These are phyloP conservation scores for Acinonyx jubatus DNA, from an alignment of 2,113 vertebrate genomes.

Conservation along the genomic window DNA sequence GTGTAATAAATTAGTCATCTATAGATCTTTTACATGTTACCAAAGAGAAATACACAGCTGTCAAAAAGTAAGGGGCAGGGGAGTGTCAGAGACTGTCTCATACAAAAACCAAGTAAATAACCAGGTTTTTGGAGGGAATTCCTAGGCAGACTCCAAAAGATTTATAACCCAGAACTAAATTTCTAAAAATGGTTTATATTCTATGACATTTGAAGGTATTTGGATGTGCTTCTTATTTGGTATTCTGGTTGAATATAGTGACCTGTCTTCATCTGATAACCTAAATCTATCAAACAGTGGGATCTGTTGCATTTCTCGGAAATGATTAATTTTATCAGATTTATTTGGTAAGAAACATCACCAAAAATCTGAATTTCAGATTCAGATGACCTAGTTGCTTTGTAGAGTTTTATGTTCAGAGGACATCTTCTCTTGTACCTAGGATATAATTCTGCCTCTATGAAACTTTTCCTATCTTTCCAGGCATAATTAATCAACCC, in stretches of 20 bases:
- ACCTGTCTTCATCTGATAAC: not conserved
- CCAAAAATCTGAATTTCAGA: not conserved
- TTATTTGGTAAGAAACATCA: conserved; percentile 18
- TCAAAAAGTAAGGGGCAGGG: not conserved
- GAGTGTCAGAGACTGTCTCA: not conserved
- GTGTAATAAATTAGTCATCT: conserved; percentile 14
- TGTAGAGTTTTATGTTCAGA: conserved; percentile 21
- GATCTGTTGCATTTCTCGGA: conserved; percentile 2
- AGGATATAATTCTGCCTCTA: not conserved
- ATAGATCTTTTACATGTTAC: conserved; percentile 31
- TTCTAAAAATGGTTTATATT: conserved; percentile 27
- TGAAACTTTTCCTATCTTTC: conserved; percentile 21
- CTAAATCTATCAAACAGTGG: not conserved
- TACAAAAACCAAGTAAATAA: not conserved
- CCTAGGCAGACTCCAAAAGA: not conserved
- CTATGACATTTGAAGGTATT: not conserved
- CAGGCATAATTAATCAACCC: not conserved
- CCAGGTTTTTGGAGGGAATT: conserved; percentile 34
- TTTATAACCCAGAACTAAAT: conserved; percentile 14
- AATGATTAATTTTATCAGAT: not conserved
- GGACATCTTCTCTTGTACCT: not conserved
- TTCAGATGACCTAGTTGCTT: conserved; percentile 4
- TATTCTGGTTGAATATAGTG: conserved; percentile 44
- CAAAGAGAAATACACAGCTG: conserved; percentile 40
- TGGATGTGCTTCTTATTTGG: conserved; percentile 18